phyloP scores from a whole-genome alignment of 2,113 vertebrate species.

The Panthera uncia region DNA sequence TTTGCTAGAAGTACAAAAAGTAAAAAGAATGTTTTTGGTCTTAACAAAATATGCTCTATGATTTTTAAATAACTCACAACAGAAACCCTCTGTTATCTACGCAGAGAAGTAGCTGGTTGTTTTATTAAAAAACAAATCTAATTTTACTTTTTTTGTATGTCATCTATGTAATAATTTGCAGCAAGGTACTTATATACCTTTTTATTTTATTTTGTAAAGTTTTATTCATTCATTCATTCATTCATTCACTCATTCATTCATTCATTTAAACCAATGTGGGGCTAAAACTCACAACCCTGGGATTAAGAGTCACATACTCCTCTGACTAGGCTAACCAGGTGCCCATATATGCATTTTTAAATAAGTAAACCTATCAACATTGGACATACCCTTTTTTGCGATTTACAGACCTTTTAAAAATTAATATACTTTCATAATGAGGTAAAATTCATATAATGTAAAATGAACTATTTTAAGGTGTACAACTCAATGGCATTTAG shows the following conservation, averaged over 20 bases:
- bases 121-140: constrained; percentile 26
- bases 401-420: neutral
- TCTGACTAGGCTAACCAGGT: too few species aligned
- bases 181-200: neutral
- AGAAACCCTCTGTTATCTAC: neutral
- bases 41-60: neutral
- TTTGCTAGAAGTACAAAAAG: neutral
- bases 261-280: too few species aligned
- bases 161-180: neutral
- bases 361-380: neutral
- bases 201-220: neutral
- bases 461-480: too few species aligned
- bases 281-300: too few species aligned
- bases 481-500: too few species aligned
- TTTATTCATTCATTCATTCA: too few species aligned
- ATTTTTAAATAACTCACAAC: neutral
- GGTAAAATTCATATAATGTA: neutral
- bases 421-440: neutral
- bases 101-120: neutral
- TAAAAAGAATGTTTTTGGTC: neutral
- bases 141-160: neutral
- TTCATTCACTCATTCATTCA: too few species aligned
- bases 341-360: neutral
- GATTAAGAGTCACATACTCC: too few species aligned
- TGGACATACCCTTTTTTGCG: neutral